A percentile compares a stretch with the other conserved stretches of the same genome.
Evolutionary conservation across 2,113 vertebrate genomes (phyloP).

Genomic region (Thomomys bottae): DNA sequence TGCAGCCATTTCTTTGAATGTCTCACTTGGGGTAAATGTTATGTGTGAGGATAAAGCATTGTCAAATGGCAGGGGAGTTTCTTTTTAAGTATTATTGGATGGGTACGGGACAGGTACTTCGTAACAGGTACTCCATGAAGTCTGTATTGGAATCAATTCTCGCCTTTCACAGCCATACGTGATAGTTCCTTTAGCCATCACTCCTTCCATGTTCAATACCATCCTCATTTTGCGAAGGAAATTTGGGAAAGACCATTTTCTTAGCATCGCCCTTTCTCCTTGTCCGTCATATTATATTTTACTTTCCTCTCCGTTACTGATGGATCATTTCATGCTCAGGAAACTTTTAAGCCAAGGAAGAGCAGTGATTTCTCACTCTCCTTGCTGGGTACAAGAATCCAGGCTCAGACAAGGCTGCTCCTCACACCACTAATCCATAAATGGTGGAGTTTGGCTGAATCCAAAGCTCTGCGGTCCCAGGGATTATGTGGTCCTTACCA

Average conservation of each 20-base stretch:
- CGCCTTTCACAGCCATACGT: not conserved
- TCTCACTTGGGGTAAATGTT: not conserved
- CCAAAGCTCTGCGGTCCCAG: not conserved
- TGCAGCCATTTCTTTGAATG: not conserved
- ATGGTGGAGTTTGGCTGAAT: rapidly evolving
- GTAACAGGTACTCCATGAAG: not conserved
- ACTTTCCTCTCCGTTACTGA: not conserved
- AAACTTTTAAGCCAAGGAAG: not conserved
- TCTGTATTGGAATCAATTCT: not conserved
- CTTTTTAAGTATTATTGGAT: not conserved
- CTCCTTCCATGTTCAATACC: not conserved
- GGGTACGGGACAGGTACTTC: not conserved
- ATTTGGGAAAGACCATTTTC: not conserved
- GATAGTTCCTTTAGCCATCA: not conserved
- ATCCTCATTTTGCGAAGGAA: not conserved
- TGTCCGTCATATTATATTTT: not conserved
- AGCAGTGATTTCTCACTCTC: not conserved
- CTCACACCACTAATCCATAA: not conserved
- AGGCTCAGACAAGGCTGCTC: not conserved
- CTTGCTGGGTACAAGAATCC: not conserved
- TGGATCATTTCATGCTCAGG: not conserved
- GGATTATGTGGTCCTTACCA: not conserved
- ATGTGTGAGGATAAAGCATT: not conserved
- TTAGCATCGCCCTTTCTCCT: not conserved
- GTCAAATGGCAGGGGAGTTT: not conserved